Conservation (phyloP, 2,888 invertebrate genomes). For the Lithodes maja region DNA sequence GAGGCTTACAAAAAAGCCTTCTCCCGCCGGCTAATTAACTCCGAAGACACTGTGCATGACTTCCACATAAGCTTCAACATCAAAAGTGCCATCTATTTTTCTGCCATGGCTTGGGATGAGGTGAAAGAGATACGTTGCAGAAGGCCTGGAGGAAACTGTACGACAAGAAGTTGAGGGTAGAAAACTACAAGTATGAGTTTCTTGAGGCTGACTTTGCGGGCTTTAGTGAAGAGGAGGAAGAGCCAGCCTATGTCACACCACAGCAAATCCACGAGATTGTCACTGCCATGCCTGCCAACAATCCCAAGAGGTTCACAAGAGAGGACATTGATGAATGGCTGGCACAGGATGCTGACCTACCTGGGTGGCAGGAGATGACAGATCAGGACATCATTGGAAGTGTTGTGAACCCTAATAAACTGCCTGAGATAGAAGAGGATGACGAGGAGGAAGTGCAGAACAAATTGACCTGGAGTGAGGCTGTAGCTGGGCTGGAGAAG, state of each 20-base stretch:
- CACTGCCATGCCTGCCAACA: not conserved
- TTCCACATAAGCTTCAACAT: conserved; percentile 1
- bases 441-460: not conserved
- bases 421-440: not conserved
- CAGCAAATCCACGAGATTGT: not conserved
- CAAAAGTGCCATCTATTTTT: not conserved
- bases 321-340: not conserved
- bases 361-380: not conserved
- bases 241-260: not conserved
- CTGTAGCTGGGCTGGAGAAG: not conserved
- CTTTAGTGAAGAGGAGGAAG: not conserved
- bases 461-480: conserved; percentile 5
- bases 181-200: not conserved
- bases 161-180: not conserved
- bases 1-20: not conserved
- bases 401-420: not conserved
- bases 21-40: not conserved
- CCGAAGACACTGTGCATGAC: not conserved
- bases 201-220: not conserved
- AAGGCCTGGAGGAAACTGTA: not conserved
- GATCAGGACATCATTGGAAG: not conserved
- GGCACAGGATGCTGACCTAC: not conserved
- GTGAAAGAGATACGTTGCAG: not conserved
- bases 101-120: conserved; percentile 4
- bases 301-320: not conserved